Evolutionary conservation across 2,888 invertebrate species (phyloP).

Genomic region (Sphaerophoria taeniata): DNA sequence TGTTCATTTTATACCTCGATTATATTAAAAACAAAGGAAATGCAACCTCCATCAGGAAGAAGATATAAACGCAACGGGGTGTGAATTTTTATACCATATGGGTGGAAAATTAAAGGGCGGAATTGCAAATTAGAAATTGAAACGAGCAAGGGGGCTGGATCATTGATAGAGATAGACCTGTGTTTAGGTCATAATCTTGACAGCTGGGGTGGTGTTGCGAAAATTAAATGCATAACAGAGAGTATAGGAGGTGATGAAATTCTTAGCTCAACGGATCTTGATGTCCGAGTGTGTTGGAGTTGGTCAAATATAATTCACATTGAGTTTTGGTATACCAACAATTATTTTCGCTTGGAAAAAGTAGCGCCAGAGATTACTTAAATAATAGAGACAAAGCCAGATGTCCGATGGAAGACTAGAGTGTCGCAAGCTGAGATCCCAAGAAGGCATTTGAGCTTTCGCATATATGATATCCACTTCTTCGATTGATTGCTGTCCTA

Average conservation of each 20-base stretch:
- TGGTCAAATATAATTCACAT: too few species aligned
- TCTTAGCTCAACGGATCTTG: too few species aligned
- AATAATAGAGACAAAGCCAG: too few species aligned
- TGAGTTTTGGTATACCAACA: neutral
- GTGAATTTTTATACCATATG: conserved; percentile 55
- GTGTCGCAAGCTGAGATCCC: too few species aligned
- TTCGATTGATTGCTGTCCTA: too few species aligned
- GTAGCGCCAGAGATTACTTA: too few species aligned
- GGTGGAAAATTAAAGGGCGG: conserved; percentile 67
- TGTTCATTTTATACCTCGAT: neutral
- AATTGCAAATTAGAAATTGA: conserved; percentile 64
- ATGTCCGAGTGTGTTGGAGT: too few species aligned
- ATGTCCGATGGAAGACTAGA: too few species aligned
- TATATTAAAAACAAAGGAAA: conserved; percentile 33
- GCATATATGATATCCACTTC: too few species aligned
- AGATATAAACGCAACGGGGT: conserved; percentile 68
- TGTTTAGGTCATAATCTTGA: neutral
- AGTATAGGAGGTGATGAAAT: neutral
- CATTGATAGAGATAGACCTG: conserved; percentile 48
- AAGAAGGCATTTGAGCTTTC: too few species aligned
- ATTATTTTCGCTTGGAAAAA: too few species aligned
- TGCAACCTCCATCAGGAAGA: conserved; percentile 56
- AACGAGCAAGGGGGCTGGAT: conserved; percentile 17
- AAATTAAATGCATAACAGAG: conserved; percentile 29
- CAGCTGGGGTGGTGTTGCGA: neutral